These are phyloP conservation scores for Carettochelys insculpta DNA, from an alignment of 2,113 vertebrate genomes.

Conservation along the genomic window DNA sequence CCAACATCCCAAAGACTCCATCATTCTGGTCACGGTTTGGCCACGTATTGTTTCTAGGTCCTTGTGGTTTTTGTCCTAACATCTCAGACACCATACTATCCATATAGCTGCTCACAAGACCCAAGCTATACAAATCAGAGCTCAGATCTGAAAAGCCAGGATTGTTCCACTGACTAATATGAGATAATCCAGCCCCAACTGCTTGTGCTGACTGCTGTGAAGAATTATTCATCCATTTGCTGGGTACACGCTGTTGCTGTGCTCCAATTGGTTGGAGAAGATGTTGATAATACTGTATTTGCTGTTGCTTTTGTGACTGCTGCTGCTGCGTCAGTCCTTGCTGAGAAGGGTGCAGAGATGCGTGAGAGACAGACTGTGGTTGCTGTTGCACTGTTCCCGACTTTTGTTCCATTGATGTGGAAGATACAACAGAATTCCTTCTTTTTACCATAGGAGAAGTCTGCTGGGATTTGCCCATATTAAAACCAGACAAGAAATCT, in stretches of 20 bases:
- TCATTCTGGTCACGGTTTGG: conserved; percentile 97
- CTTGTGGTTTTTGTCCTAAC: conserved; percentile 95
- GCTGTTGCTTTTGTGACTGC: conserved; percentile 80
- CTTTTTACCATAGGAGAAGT: conserved; percentile 92
- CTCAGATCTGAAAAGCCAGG: conserved; percentile 90
- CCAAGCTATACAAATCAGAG: conserved; percentile 96
- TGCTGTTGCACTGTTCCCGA: conserved; percentile 81
- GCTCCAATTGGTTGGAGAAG: conserved; percentile 89
- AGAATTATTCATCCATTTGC: conserved; percentile 88
- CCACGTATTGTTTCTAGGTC: conserved; percentile 98
- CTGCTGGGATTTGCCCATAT: conserved; percentile 98
- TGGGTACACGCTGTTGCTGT: conserved; percentile 80
- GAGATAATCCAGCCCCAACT: conserved; percentile 85
- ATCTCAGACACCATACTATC: conserved; percentile 97
- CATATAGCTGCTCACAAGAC: conserved; percentile 97
- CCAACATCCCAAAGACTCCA: conserved; percentile 92
- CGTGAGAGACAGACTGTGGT: conserved; percentile 81
- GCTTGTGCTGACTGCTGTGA: conserved; percentile 83
- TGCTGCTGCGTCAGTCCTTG: conserved; percentile 80
- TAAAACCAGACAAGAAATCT: conserved; percentile 98
- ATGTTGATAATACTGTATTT: conserved; percentile 93
- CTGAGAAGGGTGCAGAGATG: conserved; percentile 79
- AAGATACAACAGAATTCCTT: conserved; percentile 90
- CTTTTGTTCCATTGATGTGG: conserved; percentile 88
- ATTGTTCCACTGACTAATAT: conserved; percentile 89